Base-by-base conservation (phyloP, 2,888 invertebrate species). In the Frankliniella intonsa region DNA sequence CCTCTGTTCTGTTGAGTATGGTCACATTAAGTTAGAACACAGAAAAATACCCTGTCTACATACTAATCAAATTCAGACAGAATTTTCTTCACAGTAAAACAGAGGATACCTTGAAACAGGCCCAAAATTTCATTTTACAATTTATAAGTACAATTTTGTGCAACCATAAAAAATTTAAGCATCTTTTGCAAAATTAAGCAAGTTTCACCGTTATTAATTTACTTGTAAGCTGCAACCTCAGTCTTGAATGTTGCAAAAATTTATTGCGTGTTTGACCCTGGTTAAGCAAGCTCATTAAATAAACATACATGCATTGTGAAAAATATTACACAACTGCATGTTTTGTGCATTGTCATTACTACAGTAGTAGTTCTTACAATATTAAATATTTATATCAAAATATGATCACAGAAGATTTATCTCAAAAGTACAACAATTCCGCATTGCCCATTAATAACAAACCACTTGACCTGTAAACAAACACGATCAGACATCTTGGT, bases 341-440 rank as follows among this genome's bases (percentile, higher is more conserved):
- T 76, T 76, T 76, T 76, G 69, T 76, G 69, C 25, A 25, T 25
- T 76, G 22, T 76, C 25, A 22, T 25, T 25, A 76, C 69, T 8
- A 76, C 25, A 76, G 25, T 76, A 76, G 5, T 25, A 25, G 12
- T 12, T 25, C 69, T 76, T 76, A 76, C 22, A 22, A 76, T 12
- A 22, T 25, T 25, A 76, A 76, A 76, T 76, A 76, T 76, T 76
- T 69, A 25, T 76, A 76, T 76, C 69, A 76, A 76, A 76, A 76
- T 76, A 76, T 76, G 69, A 76, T 76, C 69, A 76, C 69, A 76
- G 69, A 22, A 76, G 69, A 62, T 76, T 76, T 25, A 22, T 38
- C 38, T 38, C 38, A 38, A 38, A 38, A 38, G 38, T 38, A 38
- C 38, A 76, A 76, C 69, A n/a, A 25, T 25, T 76, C 55, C 25